phyloP scores from a whole-genome alignment of 2,888 invertebrate genomes.

The Metalampra italica region DNA sequence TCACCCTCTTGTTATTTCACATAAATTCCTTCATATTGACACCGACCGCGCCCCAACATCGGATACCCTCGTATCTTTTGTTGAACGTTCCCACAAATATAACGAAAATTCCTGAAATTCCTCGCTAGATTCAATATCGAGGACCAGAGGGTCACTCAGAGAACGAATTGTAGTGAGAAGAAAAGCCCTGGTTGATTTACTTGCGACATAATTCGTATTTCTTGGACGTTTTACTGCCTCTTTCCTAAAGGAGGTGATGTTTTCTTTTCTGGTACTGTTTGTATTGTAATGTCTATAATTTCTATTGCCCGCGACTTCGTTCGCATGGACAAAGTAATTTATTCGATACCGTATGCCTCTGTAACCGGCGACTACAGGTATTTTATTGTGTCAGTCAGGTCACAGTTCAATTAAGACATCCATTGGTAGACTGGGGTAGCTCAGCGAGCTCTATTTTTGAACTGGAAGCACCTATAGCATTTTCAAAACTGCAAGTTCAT shows the following conservation, averaged over 20 bases:
- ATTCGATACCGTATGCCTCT: too few relatives aligned
- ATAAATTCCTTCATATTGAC: constrained; percentile 60
- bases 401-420: too few relatives aligned
- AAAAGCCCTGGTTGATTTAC: constrained; percentile 29
- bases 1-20: constrained; percentile 31
- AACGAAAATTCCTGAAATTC: constrained; percentile 48
- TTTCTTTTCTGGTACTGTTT: neutral
- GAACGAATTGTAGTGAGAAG: constrained; percentile 30
- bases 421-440: too few relatives aligned
- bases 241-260: neutral
- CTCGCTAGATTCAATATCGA: constrained; percentile 42
- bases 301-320: too few relatives aligned
- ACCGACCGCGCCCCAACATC: constrained; percentile 40
- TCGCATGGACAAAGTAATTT: too few relatives aligned
- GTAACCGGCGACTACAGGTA: too few relatives aligned
- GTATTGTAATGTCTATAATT: too few relatives aligned
- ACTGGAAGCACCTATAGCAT: too few relatives aligned
- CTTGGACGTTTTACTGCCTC: neutral
- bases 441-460: too few relatives aligned
- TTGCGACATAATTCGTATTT: constrained; percentile 1
- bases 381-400: too few relatives aligned
- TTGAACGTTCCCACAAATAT: constrained; percentile 45
- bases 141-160: constrained; percentile 26
- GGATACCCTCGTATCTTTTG: constrained; percentile 54
- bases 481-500: too few relatives aligned